Evolutionary conservation across 2,888 invertebrate genomes (phyloP).

Genomic region (Microplitis manilae): DNA sequence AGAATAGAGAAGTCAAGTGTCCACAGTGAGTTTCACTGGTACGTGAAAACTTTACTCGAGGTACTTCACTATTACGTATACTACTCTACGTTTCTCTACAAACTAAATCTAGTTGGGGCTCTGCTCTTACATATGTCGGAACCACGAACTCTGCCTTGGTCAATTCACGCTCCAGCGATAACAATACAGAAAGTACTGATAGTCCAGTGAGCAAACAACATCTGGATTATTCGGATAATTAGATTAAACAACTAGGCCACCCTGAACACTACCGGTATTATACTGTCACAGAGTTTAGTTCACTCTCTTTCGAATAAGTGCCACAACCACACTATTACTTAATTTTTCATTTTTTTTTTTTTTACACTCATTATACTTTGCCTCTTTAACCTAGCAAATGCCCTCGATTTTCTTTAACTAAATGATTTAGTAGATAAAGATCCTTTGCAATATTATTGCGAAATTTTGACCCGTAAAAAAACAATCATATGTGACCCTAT

Average conservation of each 20-base stretch:
- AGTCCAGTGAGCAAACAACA: slow-evolving; percentile 36
- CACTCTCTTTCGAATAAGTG: slow-evolving; percentile 18
- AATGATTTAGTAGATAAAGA: too few relatives aligned
- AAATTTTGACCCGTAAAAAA: too few relatives aligned
- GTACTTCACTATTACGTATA: slow-evolving; percentile 20
- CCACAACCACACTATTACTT: slow-evolving; percentile 27
- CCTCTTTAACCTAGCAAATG: not conserved
- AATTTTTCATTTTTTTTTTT: slow-evolving; percentile 1
- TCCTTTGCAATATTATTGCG: too few relatives aligned
- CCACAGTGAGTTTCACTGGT: slow-evolving; percentile 1
- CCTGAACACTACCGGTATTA: slow-evolving; percentile 32
- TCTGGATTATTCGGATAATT: slow-evolving; percentile 55
- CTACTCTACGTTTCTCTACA: slow-evolving; percentile 20
- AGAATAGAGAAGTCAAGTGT: slow-evolving; percentile 23
- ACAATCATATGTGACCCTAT: too few relatives aligned
- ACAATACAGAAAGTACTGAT: slow-evolving; percentile 40
- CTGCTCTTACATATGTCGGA: slow-evolving; percentile 22
- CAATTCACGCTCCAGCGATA: slow-evolving; percentile 38
- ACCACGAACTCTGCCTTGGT: slow-evolving; percentile 23
- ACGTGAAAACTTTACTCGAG: not conserved
- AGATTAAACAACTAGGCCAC: slow-evolving; percentile 61
- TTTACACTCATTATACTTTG: not conserved
- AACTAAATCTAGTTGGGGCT: slow-evolving; percentile 24
- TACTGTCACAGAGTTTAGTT: not conserved
- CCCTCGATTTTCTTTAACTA: too few relatives aligned